Conservation (phyloP, 2,797 vertebrate genomes). For the Taenioides sp. region DNA sequence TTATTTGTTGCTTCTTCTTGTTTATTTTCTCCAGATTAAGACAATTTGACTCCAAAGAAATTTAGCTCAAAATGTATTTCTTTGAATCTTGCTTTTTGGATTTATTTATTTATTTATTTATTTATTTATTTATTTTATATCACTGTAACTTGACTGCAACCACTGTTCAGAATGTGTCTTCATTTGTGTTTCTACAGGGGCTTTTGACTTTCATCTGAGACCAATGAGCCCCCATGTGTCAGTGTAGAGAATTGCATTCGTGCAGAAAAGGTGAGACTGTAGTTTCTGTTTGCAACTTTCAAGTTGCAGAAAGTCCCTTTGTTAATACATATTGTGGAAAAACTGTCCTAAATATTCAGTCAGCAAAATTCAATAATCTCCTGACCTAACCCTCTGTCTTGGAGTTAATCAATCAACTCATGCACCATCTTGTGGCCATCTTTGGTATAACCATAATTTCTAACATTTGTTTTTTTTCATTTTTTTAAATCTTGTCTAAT, state of each 20-base stretch:
- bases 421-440: constrained; percentile 67
- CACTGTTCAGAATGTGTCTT: not conserved
- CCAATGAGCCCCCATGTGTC: constrained; percentile 36
- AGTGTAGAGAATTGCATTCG: constrained; percentile 43
- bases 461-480: not conserved
- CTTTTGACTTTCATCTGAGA: constrained; percentile 6
- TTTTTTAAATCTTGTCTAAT: too few relatives aligned
- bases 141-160: not conserved
- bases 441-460: not conserved
- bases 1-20: not conserved
- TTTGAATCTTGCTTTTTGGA: not conserved
- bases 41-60: not conserved
- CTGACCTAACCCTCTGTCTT: not conserved
- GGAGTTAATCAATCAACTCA: constrained; percentile 37
- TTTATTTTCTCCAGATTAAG: not conserved
- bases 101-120: not conserved
- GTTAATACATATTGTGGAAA: too few relatives aligned
- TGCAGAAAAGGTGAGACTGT: too few relatives aligned
- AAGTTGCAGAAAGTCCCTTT: too few relatives aligned
- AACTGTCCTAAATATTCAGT: not conserved
- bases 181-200: not conserved
- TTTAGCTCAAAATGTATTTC: not conserved
- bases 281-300: too few relatives aligned
- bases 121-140: too few relatives aligned
- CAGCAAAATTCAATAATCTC: not conserved